Evolutionary conservation across 2,797 vertebrate species (phyloP).

Genomic region (Amblyraja radiata): DNA sequence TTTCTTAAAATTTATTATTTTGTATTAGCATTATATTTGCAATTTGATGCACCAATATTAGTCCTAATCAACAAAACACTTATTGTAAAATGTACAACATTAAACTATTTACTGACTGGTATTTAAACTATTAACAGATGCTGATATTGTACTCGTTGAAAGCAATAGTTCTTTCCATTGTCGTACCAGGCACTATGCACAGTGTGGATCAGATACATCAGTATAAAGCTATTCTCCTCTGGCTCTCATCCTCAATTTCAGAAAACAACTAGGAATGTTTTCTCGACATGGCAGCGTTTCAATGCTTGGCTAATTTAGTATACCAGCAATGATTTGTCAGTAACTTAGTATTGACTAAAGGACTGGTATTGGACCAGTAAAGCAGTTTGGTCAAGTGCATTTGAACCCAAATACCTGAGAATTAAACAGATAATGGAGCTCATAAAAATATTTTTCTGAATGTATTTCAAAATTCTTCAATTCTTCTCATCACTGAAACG

Average conservation of each 20-base stretch:
- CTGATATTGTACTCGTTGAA: background rate
- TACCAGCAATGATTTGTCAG: background rate
- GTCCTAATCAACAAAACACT: background rate
- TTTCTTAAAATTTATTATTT: background rate
- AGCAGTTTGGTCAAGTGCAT: background rate
- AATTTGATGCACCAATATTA: background rate
- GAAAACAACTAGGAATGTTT: background rate
- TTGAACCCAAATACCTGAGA: background rate
- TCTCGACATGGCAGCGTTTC: background rate
- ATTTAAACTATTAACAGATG: background rate
- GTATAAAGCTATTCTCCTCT: background rate
- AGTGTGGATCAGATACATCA: background rate
- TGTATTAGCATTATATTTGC: background rate
- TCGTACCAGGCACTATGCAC: background rate
- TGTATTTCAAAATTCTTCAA: background rate
- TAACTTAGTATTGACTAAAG: background rate
- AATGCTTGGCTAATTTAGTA: background rate
- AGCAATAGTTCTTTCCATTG: background rate
- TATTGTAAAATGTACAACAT: background rate
- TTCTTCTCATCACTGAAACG: background rate
- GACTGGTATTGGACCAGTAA: background rate
- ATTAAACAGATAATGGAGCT: background rate
- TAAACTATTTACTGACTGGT: background rate
- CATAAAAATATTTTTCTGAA: background rate
- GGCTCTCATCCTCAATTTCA: background rate